Conservation (phyloP, 2,888 invertebrate genomes). For the Gymnocheta viridis region DNA sequence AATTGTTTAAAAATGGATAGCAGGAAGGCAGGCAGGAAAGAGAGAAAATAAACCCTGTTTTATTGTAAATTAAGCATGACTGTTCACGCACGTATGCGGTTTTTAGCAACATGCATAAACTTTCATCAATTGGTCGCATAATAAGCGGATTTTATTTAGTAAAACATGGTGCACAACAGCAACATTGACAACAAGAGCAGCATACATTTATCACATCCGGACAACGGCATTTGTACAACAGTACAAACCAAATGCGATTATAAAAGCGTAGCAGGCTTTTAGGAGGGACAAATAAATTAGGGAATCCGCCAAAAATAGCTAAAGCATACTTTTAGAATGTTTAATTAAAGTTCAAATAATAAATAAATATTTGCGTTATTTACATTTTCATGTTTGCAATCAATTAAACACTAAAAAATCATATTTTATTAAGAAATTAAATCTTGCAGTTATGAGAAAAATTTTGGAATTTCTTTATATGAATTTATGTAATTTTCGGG, state of each 20-base stretch:
- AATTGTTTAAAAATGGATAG: not conserved
- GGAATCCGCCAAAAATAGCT: not conserved
- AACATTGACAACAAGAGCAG: too few relatives aligned
- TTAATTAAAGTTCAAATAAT: too few relatives aligned
- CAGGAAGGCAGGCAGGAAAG: not conserved
- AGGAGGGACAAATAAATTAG: not conserved
- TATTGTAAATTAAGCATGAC: slow-evolving; percentile 58
- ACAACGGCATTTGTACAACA: not conserved
- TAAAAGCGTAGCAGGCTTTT: not conserved
- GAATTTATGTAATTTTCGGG: too few relatives aligned
- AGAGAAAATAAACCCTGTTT: slow-evolving; percentile 9
- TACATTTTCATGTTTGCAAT: too few relatives aligned
- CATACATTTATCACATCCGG: slow-evolving; percentile 23
- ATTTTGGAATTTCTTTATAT: too few relatives aligned
- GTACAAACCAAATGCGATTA: not conserved
- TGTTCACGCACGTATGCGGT: slow-evolving; percentile 57
- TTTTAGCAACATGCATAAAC: slow-evolving; percentile 61
- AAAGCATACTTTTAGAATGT: too few relatives aligned
- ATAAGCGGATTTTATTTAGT: slow-evolving; percentile 66
- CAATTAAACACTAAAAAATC: too few relatives aligned
- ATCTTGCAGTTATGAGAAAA: too few relatives aligned
- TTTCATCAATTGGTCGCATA: slow-evolving; percentile 63
- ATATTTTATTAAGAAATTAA: too few relatives aligned
- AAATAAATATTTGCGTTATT: too few relatives aligned
- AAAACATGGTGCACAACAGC: slow-evolving; percentile 41